Evolutionary conservation across 1,140 invertebrate species (phyloP).

Genomic region (Lethrus apterus): DNA sequence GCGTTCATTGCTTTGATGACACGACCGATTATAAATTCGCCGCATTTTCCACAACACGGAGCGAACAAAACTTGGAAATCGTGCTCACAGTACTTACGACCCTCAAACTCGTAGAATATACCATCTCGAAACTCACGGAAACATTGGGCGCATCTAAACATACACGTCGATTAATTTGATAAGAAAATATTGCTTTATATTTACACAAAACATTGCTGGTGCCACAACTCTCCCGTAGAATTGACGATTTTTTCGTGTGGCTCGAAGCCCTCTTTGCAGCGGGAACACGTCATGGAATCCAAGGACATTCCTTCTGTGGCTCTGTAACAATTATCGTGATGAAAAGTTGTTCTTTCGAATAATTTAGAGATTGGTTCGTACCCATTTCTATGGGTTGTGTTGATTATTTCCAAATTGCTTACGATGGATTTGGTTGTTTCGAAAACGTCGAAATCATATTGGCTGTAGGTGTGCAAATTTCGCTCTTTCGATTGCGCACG

Average conservation of each 20-base stretch:
- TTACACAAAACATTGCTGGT: conserved; percentile 99
- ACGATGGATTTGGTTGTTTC: background rate
- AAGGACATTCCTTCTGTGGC: conserved; percentile 69
- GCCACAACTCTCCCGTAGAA: conserved; percentile 96
- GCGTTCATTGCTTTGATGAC: conserved; percentile 99
- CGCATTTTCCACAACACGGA: conserved; percentile 96
- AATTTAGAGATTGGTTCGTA: background rate
- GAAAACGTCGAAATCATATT: background rate
- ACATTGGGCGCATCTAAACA: conserved; percentile 92
- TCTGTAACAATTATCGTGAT: conserved; percentile 43
- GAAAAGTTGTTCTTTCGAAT: background rate
- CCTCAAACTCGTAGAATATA: conserved; percentile 98
- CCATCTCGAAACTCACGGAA: conserved; percentile 97
- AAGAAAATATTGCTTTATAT: conserved; percentile 38
- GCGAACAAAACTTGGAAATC: conserved; percentile 98
- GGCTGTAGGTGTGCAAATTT: conserved; percentile 4
- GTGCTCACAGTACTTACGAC: conserved; percentile 97
- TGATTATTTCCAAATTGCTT: background rate
- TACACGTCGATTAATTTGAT: background rate
- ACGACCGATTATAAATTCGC: conserved; percentile 92
- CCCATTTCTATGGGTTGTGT: conserved; percentile 6
- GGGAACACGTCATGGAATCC: conserved; percentile 86
- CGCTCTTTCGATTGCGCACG: conserved; percentile 26
- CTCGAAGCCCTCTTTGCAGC: conserved; percentile 90
- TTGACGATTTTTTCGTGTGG: conserved; percentile 98